Percentiles rank a stretch among this genome's conserved stretches.
phyloP scores from a whole-genome alignment of 1,140 invertebrate genomes.

The Drosophila mayri region DNA sequence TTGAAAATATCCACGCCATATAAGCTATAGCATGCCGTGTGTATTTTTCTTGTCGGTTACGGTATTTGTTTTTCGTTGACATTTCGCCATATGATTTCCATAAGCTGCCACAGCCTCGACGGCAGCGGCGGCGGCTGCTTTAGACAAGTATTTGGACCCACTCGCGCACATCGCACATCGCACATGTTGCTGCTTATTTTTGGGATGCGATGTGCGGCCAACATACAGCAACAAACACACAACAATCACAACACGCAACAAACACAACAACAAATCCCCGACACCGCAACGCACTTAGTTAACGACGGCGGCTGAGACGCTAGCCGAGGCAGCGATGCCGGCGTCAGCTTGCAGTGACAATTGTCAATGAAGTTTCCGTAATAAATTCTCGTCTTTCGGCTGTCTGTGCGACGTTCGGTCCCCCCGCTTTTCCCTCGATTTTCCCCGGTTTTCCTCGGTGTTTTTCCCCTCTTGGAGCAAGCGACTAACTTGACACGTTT shows the following conservation, averaged over 20 bases:
- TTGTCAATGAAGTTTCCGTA: slow-evolving; percentile 82
- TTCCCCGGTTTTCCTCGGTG: background rate
- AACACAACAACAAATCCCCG: slow-evolving; percentile 74
- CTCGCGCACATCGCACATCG: slow-evolving; percentile 21
- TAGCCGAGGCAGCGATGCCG: slow-evolving; percentile 28
- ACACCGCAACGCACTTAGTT: slow-evolving; percentile 80
- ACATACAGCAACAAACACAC: slow-evolving; percentile 34
- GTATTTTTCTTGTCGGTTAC: slow-evolving; percentile 39
- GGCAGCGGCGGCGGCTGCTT: slow-evolving; percentile 64
- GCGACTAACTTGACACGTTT: slow-evolving; percentile 64
- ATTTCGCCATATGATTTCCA: slow-evolving; percentile 81
- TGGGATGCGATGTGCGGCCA: slow-evolving; percentile 54
- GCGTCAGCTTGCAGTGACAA: slow-evolving; percentile 80
- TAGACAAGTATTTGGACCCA: slow-evolving; percentile 70
- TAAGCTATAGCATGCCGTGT: slow-evolving; percentile 33
- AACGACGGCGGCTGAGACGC: slow-evolving; percentile 25
- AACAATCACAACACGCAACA: slow-evolving; percentile 35
- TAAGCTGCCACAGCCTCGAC: slow-evolving; percentile 72
- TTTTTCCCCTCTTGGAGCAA: slow-evolving; percentile 3
- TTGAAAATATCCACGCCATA: slow-evolving; percentile 37
- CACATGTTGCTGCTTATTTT: slow-evolving; percentile 80
- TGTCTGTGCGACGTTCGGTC: slow-evolving; percentile 34
- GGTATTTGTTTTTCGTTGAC: slow-evolving; percentile 69
- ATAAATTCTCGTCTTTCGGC: slow-evolving; percentile 80
- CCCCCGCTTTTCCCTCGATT: background rate